Percentiles rank a stretch among this genome's conserved stretches.
phyloP scores from a whole-genome alignment of 2,113 vertebrate genomes.

The Lutjanus erythropterus region DNA sequence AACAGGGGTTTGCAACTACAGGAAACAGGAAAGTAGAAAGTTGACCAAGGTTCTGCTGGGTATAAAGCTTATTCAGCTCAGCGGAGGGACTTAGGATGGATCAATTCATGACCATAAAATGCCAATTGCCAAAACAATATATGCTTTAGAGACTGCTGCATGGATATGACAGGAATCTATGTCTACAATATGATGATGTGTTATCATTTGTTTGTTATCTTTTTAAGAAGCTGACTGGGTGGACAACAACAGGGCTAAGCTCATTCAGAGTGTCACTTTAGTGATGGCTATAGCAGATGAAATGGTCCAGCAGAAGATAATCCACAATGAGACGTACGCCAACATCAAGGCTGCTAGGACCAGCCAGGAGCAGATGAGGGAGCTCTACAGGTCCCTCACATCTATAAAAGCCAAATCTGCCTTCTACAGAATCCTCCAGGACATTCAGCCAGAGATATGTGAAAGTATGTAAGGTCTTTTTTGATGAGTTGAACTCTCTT shows the following conservation, averaged over 20 bases:
- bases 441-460: constrained; percentile 15
- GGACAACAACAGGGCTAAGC: constrained; percentile 28
- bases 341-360: neutral
- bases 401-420: constrained; percentile 11
- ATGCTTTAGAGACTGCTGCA: neutral
- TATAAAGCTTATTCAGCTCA: too few species aligned
- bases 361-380: constrained; percentile 52
- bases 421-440: constrained; percentile 35
- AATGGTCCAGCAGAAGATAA: neutral
- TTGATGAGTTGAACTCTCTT: neutral
- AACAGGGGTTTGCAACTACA: too few species aligned
- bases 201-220: neutral
- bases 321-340: constrained; percentile 30
- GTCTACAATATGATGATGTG: neutral
- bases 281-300: constrained; percentile 41
- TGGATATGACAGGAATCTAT: neutral
- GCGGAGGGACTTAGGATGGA: too few species aligned
- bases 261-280: constrained; percentile 32
- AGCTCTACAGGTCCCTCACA: constrained; percentile 9
- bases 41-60: too few species aligned
- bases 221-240: constrained; percentile 44
- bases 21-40: too few species aligned
- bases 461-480: constrained; percentile 22
- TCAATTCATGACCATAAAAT: neutral
- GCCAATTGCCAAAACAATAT: neutral